Conservation (phyloP, 2,113 vertebrate species). For the Arizona elegans region DNA sequence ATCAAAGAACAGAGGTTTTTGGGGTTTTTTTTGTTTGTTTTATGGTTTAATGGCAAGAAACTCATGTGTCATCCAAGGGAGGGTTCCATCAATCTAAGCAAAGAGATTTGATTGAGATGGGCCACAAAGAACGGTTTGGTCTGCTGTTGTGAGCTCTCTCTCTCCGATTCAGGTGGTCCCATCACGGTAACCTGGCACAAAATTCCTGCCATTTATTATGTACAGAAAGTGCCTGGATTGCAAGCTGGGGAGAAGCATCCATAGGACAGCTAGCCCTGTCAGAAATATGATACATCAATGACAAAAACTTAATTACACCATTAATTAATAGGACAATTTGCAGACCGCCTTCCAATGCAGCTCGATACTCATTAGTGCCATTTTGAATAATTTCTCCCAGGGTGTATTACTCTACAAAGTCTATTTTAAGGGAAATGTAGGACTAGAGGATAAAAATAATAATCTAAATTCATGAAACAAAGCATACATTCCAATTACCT, state of each 20-base stretch:
- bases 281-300: slow-evolving; percentile 93
- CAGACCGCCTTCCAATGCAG: slow-evolving; percentile 80
- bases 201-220: slow-evolving; percentile 98
- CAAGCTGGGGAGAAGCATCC: slow-evolving; percentile 77
- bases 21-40: slow-evolving; percentile 45
- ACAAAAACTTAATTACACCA: slow-evolving; percentile 99
- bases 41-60: slow-evolving; percentile 68
- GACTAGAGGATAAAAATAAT: slow-evolving; percentile 35
- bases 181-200: slow-evolving; percentile 84
- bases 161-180: slow-evolving; percentile 83
- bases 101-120: slow-evolving; percentile 57
- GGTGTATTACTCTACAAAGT: slow-evolving; percentile 64
- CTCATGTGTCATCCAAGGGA: slow-evolving; percentile 66
- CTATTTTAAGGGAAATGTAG: slow-evolving; percentile 60
- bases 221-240: slow-evolving; percentile 72
- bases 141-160: slow-evolving; percentile 61
- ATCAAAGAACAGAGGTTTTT: slow-evolving; percentile 44
- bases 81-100: slow-evolving; percentile 66
- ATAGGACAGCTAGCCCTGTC: slow-evolving; percentile 92
- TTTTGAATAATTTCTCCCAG: slow-evolving; percentile 79
- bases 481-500: slow-evolving; percentile 51
- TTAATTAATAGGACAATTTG: slow-evolving; percentile 99
- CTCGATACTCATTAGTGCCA: slow-evolving; percentile 87
- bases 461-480: slow-evolving; percentile 45
- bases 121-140: slow-evolving; percentile 60